phyloP scores from a whole-genome alignment of 2,888 invertebrate species.

The Alitta virens region DNA sequence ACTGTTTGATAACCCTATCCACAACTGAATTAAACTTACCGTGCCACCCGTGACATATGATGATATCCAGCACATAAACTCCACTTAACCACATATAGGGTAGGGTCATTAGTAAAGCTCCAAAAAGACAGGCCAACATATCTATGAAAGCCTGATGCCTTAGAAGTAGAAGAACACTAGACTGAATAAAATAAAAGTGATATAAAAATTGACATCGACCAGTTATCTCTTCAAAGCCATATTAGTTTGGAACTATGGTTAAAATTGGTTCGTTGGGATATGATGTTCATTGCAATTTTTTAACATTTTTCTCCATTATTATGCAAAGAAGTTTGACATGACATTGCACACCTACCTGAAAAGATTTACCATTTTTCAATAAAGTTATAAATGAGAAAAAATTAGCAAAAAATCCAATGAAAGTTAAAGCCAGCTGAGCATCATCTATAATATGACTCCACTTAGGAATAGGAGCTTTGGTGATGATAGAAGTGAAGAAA shows the following conservation, averaged over 20 bases:
- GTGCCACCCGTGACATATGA: neutral
- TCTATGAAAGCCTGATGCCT: constrained; percentile 2
- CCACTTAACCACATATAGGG: neutral
- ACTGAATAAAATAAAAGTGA: neutral
- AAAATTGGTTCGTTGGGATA: too few relatives aligned
- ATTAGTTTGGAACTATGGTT: too few relatives aligned
- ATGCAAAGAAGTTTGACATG: too few relatives aligned
- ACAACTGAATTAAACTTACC: neutral
- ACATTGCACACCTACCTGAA: neutral
- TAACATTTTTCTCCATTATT: too few relatives aligned
- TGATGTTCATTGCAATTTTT: too few relatives aligned
- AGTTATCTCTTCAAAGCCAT: too few relatives aligned
- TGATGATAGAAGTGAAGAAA: too few relatives aligned
- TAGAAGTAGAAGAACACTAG: neutral
- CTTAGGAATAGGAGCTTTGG: neutral
- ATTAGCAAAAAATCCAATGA: neutral
- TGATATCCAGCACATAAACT: neutral
- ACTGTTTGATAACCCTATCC: too few relatives aligned
- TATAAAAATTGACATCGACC: too few relatives aligned
- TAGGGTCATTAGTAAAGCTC: neutral
- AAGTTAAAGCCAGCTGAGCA: neutral
- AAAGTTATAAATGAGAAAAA: neutral
- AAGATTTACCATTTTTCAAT: neutral
- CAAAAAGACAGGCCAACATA: neutral
- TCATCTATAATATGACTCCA: neutral